These are phyloP conservation scores for Drosophila quadrilineata DNA, from an alignment of 1,140 invertebrate species.

Conservation along the genomic window DNA sequence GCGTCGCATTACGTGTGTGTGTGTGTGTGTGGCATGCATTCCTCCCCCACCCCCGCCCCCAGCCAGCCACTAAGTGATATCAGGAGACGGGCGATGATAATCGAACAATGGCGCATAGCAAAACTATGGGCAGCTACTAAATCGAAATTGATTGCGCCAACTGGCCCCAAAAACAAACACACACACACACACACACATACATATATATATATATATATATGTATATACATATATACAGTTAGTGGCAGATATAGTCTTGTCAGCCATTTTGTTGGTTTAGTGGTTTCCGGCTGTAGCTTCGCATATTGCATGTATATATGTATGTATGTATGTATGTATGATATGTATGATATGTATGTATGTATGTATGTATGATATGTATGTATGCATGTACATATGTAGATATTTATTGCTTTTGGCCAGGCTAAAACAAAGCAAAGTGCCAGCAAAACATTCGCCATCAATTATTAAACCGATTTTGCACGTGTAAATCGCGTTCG, in stretches of 20 bases:
- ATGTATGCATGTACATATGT: no score
- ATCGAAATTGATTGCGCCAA: slow-evolving; percentile 71
- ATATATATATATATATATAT: background rate
- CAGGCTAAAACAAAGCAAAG: slow-evolving; percentile 39
- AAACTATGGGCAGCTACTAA: slow-evolving; percentile 56
- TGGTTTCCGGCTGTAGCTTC: slow-evolving; percentile 23
- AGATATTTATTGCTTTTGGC: slow-evolving; percentile 41
- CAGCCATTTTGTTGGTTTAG: slow-evolving; percentile 41
- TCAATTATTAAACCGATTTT: slow-evolving; percentile 49
- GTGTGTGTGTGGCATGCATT: background rate
- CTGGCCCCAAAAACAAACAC: slow-evolving; percentile 27
- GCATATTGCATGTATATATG: slow-evolving; percentile 28
- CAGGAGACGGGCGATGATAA: slow-evolving; percentile 50
- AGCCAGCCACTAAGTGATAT: background rate
- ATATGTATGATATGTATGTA: no score
- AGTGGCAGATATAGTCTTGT: slow-evolving; percentile 41
- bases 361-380: no score
- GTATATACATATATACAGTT: background rate
- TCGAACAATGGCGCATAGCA: slow-evolving; percentile 52
- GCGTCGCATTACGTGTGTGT: background rate
- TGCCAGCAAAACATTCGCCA: slow-evolving; percentile 40
- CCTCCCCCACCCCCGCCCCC: background rate
- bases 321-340: no score
- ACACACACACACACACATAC: slow-evolving; percentile 10
- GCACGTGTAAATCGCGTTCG: slow-evolving; percentile 37